phyloP scores from a whole-genome alignment of 2,888 invertebrate genomes.

The Lasioglossum malachurum region DNA sequence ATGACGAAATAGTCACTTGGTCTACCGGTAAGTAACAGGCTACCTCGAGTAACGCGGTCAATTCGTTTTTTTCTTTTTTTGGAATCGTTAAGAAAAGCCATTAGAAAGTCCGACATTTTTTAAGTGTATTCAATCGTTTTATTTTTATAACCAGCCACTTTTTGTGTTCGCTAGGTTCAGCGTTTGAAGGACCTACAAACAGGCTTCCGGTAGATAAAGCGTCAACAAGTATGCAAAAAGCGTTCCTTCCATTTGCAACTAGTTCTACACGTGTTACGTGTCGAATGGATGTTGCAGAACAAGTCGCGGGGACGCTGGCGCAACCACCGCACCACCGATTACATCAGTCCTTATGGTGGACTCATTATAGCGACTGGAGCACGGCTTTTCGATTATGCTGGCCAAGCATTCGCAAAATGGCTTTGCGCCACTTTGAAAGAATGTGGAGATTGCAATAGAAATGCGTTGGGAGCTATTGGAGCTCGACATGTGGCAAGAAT shows the following conservation, averaged over 20 bases:
- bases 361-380: background rate
- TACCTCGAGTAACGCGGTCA: no score
- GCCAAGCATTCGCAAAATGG: slow-evolving; percentile 4
- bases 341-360: background rate
- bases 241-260: background rate
- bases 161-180: background rate
- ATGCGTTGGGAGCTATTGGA: background rate
- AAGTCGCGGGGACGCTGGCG: background rate
- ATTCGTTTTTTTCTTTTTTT: no score
- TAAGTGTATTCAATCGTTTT: background rate
- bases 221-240: background rate
- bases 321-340: slow-evolving; percentile 15
- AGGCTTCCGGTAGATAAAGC: background rate
- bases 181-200: background rate
- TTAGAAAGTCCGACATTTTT: no score
- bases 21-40: no score
- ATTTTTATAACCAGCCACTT: background rate
- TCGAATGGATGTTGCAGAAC: background rate
- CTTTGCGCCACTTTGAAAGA: background rate
- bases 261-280: background rate
- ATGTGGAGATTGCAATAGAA: background rate
- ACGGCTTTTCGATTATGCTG: background rate
- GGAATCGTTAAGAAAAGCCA: no score
- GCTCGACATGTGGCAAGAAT: background rate
- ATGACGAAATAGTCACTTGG: no score